Conservation (phyloP, 2,888 invertebrate species). For the Apamea epomidion region DNA sequence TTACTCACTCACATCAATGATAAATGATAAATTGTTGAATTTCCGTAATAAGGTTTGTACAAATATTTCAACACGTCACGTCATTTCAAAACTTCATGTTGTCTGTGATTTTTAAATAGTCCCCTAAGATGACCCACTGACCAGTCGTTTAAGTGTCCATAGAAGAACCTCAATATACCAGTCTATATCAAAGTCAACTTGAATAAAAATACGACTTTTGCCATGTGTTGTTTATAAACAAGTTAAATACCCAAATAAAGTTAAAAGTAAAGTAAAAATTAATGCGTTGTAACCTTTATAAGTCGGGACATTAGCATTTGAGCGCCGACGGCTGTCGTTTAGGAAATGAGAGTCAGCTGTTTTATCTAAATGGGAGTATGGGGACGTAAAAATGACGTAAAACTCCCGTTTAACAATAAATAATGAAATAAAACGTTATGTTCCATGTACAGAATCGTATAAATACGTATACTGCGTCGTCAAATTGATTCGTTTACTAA, state of each 20-base stretch:
- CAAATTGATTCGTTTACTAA: conserved; percentile 27
- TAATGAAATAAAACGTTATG: conserved; percentile 81
- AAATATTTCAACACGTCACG: no score
- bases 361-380: conserved; percentile 86
- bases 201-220: neutral
- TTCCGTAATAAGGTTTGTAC: no score
- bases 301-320: conserved; percentile 56
- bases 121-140: no score
- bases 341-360: conserved; percentile 84
- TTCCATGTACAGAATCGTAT: conserved; percentile 64
- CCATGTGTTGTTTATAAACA: neutral
- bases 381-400: conserved; percentile 85
- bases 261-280: conserved; percentile 27
- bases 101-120: neutral
- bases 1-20: neutral
- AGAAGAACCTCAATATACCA: neutral
- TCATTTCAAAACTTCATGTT: no score
- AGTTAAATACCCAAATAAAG: neutral
- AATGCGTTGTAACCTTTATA: conserved; percentile 38
- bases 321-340: conserved; percentile 73
- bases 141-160: no score
- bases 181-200: neutral
- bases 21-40: no score
- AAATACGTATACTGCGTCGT: conserved; percentile 36
- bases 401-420: conserved; percentile 80